phyloP scores from a whole-genome alignment of 2,797 vertebrate genomes.

The Bryconaethiops microstoma region DNA sequence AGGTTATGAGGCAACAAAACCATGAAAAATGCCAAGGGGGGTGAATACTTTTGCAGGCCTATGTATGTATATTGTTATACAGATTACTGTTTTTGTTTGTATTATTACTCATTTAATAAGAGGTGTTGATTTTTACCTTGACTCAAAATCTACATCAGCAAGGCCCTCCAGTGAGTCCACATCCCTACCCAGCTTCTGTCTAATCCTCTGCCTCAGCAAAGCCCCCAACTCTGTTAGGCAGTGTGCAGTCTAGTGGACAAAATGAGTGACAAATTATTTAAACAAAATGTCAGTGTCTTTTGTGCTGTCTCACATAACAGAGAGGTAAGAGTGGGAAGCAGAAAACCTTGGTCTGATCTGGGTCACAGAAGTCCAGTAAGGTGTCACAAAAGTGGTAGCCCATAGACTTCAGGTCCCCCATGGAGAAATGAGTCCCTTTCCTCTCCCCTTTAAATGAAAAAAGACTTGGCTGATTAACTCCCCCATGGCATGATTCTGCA shows the following conservation, averaged over 20 bases:
- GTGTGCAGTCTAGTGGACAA: conserved; percentile 71
- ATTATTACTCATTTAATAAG: background rate
- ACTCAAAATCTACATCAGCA: conserved; percentile 87
- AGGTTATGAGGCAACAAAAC: too few species aligned
- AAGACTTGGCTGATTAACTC: background rate
- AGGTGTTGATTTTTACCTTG: conserved; percentile 76
- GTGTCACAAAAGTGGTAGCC: conserved; percentile 91
- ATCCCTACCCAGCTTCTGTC: conserved; percentile 71
- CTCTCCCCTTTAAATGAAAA: conserved; percentile 74
- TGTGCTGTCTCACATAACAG: background rate
- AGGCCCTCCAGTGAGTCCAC: conserved; percentile 71
- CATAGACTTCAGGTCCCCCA: conserved; percentile 84
- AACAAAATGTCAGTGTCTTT: background rate
- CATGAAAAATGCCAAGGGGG: too few species aligned
- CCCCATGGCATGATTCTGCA: background rate
- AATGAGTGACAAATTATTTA: conserved; percentile 25
- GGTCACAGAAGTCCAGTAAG: conserved; percentile 90
- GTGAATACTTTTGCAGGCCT: too few species aligned
- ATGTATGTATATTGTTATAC: too few species aligned
- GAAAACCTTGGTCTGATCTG: conserved; percentile 84
- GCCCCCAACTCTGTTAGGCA: conserved; percentile 80
- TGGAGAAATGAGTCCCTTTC: conserved; percentile 86
- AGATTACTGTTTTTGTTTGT: too few species aligned
- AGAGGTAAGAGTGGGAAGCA: background rate
- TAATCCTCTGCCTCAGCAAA: conserved; percentile 73